Base-by-base conservation (phyloP, 2,797 vertebrate genomes). In the Limnodromus scolopaceus region DNA sequence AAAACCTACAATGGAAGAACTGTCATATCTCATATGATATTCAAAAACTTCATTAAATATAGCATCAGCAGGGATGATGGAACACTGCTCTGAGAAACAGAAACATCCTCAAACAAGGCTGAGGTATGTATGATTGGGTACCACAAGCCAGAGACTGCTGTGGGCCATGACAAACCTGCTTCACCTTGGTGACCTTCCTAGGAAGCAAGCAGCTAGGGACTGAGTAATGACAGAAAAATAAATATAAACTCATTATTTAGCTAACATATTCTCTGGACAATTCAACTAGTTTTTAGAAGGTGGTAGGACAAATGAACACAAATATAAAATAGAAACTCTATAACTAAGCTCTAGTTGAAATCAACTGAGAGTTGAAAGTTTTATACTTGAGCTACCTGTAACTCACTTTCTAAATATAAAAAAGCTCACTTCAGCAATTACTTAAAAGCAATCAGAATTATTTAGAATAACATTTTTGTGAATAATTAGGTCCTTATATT, bases 401-500 rank as follows among this genome's bases (percentile, higher is more conserved):
- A 16, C 22, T 84, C 38, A 32, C 13, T 61, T 77, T 25, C 48
- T 78, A 64, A 85, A 63, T 9, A 49, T 5, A 25, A 61, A 34
- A 80, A 45, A 16, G 22, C 8, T 34, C 22, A 10, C 22, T 38
- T n/a, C 17, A 93, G 34, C 19, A 92, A 74, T 28, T 41, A 27
- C 23, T 79, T 48, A 66, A 87, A 93, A 96, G 22, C 24, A 86
- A 75, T 53, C 36, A 49, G 15, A 84, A 88, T 38, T 87, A 55
- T 34, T 79, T 38, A 48, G 28, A 88, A 95, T 82, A 10, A 85
- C 0, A 4, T 17, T 34, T 83, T 61, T 70, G 6, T 63, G 18
- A 87, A 88, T 78, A 94, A 82, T 93, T 46, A 68, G 11, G 46
- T 85, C 6, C 30, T 76, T 81, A 25, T 16, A 92, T 71, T 95